Percentiles rank a stretch among this genome's conserved stretches.
phyloP scores from a whole-genome alignment of 64 coral and sea anemone genomes.

The Stichodactyla helianthus region DNA sequence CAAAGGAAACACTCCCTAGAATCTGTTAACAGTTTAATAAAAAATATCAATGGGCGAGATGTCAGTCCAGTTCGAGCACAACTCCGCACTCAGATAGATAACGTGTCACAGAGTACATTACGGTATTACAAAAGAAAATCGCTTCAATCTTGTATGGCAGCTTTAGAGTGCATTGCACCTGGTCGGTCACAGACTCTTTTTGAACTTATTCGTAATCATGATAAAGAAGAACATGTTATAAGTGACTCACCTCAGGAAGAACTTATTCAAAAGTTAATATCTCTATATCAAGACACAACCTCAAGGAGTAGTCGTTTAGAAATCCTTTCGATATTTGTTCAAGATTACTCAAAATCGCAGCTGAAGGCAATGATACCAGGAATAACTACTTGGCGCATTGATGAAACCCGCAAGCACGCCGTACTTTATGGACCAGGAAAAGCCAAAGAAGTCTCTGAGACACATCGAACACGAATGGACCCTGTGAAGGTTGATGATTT shows the following conservation, averaged over 20 bases:
- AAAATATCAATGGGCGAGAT: conserved; percentile 4
- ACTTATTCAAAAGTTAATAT: conserved; percentile 17
- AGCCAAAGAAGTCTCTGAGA: no score
- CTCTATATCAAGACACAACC: conserved; percentile 49
- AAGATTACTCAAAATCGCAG: no score
- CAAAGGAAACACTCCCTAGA: no score
- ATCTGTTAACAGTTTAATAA: conserved; percentile 6
- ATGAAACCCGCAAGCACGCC: no score
- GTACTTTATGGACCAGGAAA: no score
- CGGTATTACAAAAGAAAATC: conserved; percentile 54
- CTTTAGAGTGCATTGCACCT: conserved; percentile 50
- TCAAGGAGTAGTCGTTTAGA: no score
- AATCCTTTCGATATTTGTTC: no score
- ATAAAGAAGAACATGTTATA: background rate
- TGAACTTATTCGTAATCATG: background rate
- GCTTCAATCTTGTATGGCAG: conserved; percentile 11
- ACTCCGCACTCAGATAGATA: conserved; percentile 16
- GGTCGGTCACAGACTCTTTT: conserved; percentile 28
- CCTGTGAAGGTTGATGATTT: no score
- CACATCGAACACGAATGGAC: no score
- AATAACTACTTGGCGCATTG: no score
- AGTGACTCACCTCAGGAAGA: background rate
- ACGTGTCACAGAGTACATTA: conserved; percentile 20
- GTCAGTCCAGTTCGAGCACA: conserved; percentile 33
- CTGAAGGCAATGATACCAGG: no score